These are phyloP conservation scores for Strix uralensis DNA, from an alignment of 2,113 vertebrate species.

Conservation along the genomic window DNA sequence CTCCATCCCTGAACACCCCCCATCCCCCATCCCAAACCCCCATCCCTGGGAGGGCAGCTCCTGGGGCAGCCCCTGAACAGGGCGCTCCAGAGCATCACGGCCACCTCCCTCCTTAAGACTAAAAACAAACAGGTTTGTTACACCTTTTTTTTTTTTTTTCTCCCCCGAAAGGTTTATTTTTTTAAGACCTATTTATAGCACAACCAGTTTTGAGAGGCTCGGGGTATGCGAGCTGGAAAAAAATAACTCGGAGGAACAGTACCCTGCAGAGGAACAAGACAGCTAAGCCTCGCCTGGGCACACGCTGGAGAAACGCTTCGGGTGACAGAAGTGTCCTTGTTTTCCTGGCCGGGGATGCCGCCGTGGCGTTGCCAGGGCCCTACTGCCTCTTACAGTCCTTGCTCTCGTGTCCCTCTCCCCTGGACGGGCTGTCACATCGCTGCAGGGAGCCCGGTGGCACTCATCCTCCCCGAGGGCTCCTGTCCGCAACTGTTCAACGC, in stretches of 20 bases:
- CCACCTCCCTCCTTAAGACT: background rate
- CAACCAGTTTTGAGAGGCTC: background rate
- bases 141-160: constrained; percentile 8
- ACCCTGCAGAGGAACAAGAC: constrained; percentile 14
- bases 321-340: constrained; percentile 53
- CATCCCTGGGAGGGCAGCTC: background rate
- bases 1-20: background rate
- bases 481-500: accelerated
- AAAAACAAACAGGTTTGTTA: constrained; percentile 57
- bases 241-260: constrained; percentile 20
- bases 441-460: background rate
- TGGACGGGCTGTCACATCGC: background rate
- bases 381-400: constrained; percentile 7
- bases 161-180: constrained; percentile 28
- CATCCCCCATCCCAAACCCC: background rate
- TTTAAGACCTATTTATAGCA: constrained; percentile 56
- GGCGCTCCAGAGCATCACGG: constrained; percentile 7
- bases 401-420: background rate
- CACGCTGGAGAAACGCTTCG: background rate
- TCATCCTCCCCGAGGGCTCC: background rate
- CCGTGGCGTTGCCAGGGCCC: background rate
- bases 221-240: constrained; percentile 38
- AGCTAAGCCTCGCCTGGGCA: constrained; percentile 60
- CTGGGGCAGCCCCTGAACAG: background rate
- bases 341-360: background rate